phyloP scores from a whole-genome alignment of 2,888 invertebrate genomes.

The Protophormia terraenovae region DNA sequence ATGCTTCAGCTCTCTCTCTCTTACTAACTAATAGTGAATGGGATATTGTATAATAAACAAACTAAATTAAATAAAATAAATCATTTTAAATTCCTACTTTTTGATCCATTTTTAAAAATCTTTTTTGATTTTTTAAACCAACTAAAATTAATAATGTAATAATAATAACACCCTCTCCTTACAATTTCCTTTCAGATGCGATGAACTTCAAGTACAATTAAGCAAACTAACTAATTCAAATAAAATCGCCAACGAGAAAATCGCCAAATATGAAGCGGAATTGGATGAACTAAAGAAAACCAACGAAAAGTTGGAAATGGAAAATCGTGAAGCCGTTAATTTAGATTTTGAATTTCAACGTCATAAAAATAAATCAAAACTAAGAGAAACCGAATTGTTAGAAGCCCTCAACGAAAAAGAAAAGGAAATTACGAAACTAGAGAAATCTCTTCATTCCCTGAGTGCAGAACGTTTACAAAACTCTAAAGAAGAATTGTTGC shows the following conservation, averaged over 20 bases:
- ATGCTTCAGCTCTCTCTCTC: too few relatives aligned
- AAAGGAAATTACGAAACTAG: slow-evolving; percentile 70
- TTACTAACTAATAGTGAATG: too few relatives aligned
- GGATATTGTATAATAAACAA: too few relatives aligned
- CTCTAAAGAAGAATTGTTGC: slow-evolving; percentile 74
- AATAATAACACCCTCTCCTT: neutral
- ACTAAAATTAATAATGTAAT: too few relatives aligned
- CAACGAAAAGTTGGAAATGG: slow-evolving; percentile 73
- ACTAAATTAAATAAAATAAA: too few relatives aligned
- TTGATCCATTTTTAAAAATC: too few relatives aligned
- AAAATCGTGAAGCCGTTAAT: slow-evolving; percentile 76
- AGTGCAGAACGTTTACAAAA: slow-evolving; percentile 72
- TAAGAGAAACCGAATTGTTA: slow-evolving; percentile 83
- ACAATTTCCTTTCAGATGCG: slow-evolving; percentile 70
- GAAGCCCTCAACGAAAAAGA: slow-evolving; percentile 81
- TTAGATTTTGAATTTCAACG: slow-evolving; percentile 83
- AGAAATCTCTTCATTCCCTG: slow-evolving; percentile 70
- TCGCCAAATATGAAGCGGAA: slow-evolving; percentile 81
- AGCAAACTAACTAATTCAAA: slow-evolving; percentile 71
- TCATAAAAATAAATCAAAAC: slow-evolving; percentile 82
- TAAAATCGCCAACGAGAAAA: slow-evolving; percentile 79
- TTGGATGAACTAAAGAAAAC: slow-evolving; percentile 72
- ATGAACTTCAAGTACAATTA: slow-evolving; percentile 70
- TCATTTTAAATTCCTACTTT: too few relatives aligned
- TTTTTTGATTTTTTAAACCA: too few relatives aligned